phyloP scores from a whole-genome alignment of 1,140 invertebrate genomes.

The Drosophila melanica region DNA sequence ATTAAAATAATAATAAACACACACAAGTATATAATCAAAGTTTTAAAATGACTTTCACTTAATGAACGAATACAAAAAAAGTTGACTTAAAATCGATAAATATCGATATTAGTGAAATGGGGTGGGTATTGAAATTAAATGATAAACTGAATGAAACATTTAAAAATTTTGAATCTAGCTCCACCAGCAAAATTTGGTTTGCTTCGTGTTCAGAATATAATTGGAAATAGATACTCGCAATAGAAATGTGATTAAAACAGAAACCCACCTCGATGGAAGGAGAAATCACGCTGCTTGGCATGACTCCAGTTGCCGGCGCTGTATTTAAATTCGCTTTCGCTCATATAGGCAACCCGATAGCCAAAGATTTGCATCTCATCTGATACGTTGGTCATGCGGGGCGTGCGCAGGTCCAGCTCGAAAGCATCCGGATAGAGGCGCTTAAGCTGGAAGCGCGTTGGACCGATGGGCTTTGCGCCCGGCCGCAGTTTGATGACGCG shows the following conservation, averaged over 20 bases:
- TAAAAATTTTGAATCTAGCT: too few species aligned
- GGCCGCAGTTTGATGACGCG: constrained; percentile 84
- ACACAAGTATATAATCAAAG: too few species aligned
- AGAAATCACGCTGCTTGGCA: constrained; percentile 74
- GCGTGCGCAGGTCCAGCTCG: constrained; percentile 82
- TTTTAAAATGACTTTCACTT: too few species aligned
- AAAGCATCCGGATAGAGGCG: constrained; percentile 78
- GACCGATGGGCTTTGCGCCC: constrained; percentile 85
- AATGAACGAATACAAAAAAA: too few species aligned
- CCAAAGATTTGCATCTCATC: constrained; percentile 82
- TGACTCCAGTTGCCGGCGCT: constrained; percentile 79
- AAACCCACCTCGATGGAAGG: constrained; percentile 70
- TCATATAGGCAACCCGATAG: constrained; percentile 79
- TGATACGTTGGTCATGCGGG: constrained; percentile 58
- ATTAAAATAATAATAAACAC: neutral
- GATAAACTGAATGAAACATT: too few species aligned
- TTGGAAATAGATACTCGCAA: too few species aligned
- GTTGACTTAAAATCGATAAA: too few species aligned
- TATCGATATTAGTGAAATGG: too few species aligned
- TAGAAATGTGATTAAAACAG: too few species aligned
- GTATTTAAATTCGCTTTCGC: constrained; percentile 71
- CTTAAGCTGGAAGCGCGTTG: constrained; percentile 78
- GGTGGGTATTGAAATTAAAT: too few species aligned
- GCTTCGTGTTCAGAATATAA: too few species aligned
- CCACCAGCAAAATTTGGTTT: too few species aligned